Base-by-base conservation (phyloP, 2,888 invertebrate genomes). In the Gryllus longicercus region DNA sequence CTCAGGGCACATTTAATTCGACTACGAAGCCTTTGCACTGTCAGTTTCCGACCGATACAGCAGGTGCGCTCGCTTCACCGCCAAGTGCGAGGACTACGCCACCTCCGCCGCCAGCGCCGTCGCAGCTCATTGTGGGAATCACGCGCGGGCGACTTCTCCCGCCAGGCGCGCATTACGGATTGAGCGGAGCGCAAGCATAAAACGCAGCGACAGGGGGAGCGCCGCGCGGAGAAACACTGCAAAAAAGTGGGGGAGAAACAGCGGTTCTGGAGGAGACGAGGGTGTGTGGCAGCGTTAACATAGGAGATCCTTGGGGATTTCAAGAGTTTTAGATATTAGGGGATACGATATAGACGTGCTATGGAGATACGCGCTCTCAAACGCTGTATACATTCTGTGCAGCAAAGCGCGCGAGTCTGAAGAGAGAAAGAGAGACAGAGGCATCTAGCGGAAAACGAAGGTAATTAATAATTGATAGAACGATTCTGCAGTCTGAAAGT, bases 401-500 rank as follows among this genome's bases (percentile, higher is more conserved):
- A 63, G 63, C 63, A 63, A 63, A 14, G 63, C 63, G 63, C 14
- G 50, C n/a, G 38, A 12, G 16, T 5, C 10, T 38, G 38, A 38
- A 38, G 78, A 78, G 14, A n/a, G 49, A 4, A 38, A 49, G 50
- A 50, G 79, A 50, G 14, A 38, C 50, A 51, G 75, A 75, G 77
- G n/a, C 75, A 80, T 74, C 77, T 74, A 50, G 50, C 75, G 80
- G 75, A 75, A 80, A 80, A 80, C 75, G 78, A 76, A 78, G 38
- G 51, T 75, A 78, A 78, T 80, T 80, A 80, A 80, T 80, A 78
- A 80, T 80, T 78, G 76, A 80, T 78, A 75, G 21, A 63, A 75
- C 79, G 82, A 82, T 82, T 81, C 78, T 50, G 50, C 50, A 75
- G 75, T 63, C 63, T 63, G 63, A 63, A 63, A 63, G 63, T 63